Percentiles rank a stretch among this genome's conserved stretches.
phyloP scores from a whole-genome alignment of 2,888 invertebrate species.

The Synanthedon myopaeformis region DNA sequence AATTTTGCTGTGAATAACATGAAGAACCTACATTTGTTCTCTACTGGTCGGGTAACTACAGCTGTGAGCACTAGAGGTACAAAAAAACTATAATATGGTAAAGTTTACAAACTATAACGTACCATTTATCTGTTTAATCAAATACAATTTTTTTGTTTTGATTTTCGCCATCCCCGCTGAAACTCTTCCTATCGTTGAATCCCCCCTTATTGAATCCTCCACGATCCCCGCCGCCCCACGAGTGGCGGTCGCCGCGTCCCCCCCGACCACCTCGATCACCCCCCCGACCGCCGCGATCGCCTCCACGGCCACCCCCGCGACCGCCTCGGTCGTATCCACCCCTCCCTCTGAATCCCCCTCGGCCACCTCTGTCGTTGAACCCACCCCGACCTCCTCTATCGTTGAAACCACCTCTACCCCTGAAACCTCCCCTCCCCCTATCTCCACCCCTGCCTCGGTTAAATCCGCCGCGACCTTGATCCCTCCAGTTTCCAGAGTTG shows the following conservation, averaged over 20 bases:
- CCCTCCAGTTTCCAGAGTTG: constrained; percentile 17
- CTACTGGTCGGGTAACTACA: too few species aligned
- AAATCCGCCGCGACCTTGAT: constrained; percentile 33
- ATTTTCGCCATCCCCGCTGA: constrained; percentile 61
- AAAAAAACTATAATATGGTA: too few species aligned
- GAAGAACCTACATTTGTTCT: too few species aligned
- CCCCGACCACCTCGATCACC: constrained; percentile 20
- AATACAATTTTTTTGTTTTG: constrained; percentile 84
- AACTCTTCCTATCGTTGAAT: constrained; percentile 74
- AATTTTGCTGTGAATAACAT: too few species aligned
- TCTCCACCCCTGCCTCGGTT: constrained; percentile 24
- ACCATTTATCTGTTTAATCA: constrained; percentile 59
- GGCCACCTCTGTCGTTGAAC: constrained; percentile 18
- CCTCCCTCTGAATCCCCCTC: constrained; percentile 11
- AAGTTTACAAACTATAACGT: neutral
- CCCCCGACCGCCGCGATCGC: constrained; percentile 21
- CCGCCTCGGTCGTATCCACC: constrained; percentile 16
- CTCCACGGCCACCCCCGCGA: constrained; percentile 16
- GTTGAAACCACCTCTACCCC: constrained; percentile 32
- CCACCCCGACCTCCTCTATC: constrained; percentile 31
- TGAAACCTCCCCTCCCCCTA: constrained; percentile 30
- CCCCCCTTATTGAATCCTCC: constrained; percentile 61
- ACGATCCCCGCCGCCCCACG: constrained; percentile 56
- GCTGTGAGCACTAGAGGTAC: too few species aligned
- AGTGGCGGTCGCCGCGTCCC: constrained; percentile 46